A percentile compares a stretch with the other conserved stretches of the same genome.
phyloP scores from a whole-genome alignment of 2,888 invertebrate species.

The Cerastis rubricosa region DNA sequence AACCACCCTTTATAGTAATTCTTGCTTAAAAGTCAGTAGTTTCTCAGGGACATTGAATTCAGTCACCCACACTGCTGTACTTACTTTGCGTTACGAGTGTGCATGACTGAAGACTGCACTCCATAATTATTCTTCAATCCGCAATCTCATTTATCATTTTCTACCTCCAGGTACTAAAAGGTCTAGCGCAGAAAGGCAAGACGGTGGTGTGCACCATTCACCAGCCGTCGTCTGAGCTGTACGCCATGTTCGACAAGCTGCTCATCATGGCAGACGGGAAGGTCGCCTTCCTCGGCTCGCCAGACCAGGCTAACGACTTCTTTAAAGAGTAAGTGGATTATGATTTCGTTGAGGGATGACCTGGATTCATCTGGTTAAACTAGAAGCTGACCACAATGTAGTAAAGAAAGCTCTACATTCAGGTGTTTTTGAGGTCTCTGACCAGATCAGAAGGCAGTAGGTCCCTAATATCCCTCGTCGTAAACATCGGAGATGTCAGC shows the following conservation, averaged over 20 bases:
- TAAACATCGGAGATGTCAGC: not conserved
- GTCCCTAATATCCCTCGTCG: not conserved
- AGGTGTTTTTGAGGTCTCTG: not conserved
- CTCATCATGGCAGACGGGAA: conserved; percentile 97
- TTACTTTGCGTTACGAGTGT: too few relatives aligned
- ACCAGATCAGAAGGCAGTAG: not conserved
- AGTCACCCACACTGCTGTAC: too few relatives aligned
- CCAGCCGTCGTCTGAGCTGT: conserved; percentile 98
- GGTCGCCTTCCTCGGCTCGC: conserved; percentile 96
- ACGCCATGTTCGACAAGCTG: conserved; percentile 97
- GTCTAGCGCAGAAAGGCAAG: conserved; percentile 95
- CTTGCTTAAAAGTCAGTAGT: too few relatives aligned
- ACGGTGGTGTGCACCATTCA: conserved; percentile 98
- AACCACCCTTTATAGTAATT: too few relatives aligned
- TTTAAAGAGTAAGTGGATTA: conserved; percentile 93
- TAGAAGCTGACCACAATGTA: not conserved
- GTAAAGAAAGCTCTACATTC: not conserved
- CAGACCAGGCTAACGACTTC: conserved; percentile 94
- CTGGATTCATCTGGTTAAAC: too few relatives aligned
- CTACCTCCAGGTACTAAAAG: conserved; percentile 91
- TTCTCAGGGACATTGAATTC: too few relatives aligned
- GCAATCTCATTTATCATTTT: too few relatives aligned
- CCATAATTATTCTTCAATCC: too few relatives aligned
- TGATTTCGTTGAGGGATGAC: not conserved
- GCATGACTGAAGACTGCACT: too few relatives aligned